Conservation (phyloP, 2,797 vertebrate species). For the Myiothlypis chrysogaster region DNA sequence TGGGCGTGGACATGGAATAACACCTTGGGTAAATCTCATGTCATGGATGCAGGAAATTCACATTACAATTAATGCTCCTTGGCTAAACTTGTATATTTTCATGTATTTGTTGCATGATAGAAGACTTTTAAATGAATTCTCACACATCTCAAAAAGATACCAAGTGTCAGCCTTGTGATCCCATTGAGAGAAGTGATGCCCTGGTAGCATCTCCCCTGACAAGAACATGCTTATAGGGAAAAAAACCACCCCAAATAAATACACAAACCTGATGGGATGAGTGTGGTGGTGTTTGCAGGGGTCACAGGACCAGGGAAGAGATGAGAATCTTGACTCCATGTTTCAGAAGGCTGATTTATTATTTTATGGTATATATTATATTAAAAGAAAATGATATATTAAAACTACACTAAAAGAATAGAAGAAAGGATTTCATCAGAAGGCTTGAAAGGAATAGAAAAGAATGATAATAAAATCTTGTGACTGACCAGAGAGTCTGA, state of each 20-base stretch:
- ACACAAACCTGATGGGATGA: not conserved
- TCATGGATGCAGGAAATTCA: not conserved
- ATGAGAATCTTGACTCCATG: too few relatives aligned
- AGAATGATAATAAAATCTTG: too few relatives aligned
- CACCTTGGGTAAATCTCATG: not conserved
- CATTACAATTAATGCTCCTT: not conserved
- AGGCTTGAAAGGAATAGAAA: too few relatives aligned
- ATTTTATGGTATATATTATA: too few relatives aligned
- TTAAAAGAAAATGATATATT: too few relatives aligned
- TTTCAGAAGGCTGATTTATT: too few relatives aligned
- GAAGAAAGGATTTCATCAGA: too few relatives aligned
- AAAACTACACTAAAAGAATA: too few relatives aligned
- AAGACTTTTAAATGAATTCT: not conserved
- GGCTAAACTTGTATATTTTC: not conserved
- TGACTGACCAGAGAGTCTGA: too few relatives aligned
- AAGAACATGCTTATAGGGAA: not conserved
- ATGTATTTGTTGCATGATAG: not conserved
- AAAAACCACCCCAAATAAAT: not conserved
- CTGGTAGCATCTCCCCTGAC: not conserved
- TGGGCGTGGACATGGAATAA: rapidly evolving
- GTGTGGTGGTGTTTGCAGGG: too few relatives aligned
- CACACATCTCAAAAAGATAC: not conserved
- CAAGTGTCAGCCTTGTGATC: not conserved
- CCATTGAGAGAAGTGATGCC: not conserved
- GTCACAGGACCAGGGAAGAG: too few relatives aligned